Evolutionary conservation across 2,888 invertebrate genomes (phyloP).

Genomic region (Rhingia campestris): DNA sequence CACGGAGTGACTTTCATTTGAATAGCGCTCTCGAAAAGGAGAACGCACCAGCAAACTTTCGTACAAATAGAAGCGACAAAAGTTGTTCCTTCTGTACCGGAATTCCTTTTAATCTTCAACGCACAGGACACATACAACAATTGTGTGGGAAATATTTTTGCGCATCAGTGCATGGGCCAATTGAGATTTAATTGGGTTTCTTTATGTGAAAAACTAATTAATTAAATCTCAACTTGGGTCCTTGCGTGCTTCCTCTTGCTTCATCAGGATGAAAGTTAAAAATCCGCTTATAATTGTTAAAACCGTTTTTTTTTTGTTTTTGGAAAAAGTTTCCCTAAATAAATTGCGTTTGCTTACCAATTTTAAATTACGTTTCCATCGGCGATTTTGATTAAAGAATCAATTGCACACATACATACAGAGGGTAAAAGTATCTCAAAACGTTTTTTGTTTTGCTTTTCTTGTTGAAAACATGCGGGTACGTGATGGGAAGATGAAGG

Average conservation of each 20-base stretch:
- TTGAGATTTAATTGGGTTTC: constrained; percentile 48
- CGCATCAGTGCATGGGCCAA: constrained; percentile 41
- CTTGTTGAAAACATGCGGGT: neutral
- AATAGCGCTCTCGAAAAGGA: neutral
- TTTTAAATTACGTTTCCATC: constrained; percentile 33
- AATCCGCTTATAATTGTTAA: constrained; percentile 52
- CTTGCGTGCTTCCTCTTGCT: neutral
- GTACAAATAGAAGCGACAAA: neutral
- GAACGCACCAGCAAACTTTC: constrained; percentile 29
- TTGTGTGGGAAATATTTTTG: constrained; percentile 32
- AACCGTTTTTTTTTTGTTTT: constrained; percentile 22
- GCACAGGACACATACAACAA: constrained; percentile 1
- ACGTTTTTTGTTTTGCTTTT: constrained; percentile 33
- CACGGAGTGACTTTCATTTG: constrained; percentile 10
- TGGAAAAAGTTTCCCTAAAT: constrained; percentile 40
- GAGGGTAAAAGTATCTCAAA: constrained; percentile 14
- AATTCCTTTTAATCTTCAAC: constrained; percentile 23
- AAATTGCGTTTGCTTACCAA: constrained; percentile 27
- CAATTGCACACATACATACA: constrained; percentile 30
- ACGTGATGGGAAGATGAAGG: neutral
- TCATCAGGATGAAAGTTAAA: neutral
- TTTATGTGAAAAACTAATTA: constrained; percentile 53
- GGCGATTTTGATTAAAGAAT: constrained; percentile 33
- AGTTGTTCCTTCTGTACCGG: constrained; percentile 23
- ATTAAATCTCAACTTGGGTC: constrained; percentile 53